phyloP scores from a whole-genome alignment of 2,888 invertebrate genomes.

The Lobophora halterata region DNA sequence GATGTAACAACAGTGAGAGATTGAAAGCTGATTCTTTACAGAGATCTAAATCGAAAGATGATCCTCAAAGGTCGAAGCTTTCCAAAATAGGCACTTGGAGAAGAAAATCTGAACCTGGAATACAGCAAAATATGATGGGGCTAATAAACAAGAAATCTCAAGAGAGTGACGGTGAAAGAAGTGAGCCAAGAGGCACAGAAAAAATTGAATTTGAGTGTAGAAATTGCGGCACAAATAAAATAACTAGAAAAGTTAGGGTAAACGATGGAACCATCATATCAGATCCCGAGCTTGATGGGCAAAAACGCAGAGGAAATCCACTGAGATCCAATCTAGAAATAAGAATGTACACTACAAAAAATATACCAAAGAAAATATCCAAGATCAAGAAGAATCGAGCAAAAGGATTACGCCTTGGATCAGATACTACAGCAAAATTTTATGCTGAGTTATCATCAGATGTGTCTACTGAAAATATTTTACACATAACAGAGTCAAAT shows the following conservation, averaged over 20 bases:
- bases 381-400: constrained; percentile 85
- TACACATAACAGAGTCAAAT: constrained; percentile 84
- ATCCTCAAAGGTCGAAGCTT: constrained; percentile 71
- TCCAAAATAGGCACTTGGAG: constrained; percentile 84
- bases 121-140: constrained; percentile 64
- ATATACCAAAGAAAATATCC: constrained; percentile 86
- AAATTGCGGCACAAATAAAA: constrained; percentile 72
- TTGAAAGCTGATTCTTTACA: constrained; percentile 62
- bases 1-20: constrained; percentile 61
- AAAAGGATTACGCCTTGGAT: constrained; percentile 69
- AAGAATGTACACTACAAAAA: constrained; percentile 84
- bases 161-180: constrained; percentile 62
- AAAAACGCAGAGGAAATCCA: constrained; percentile 42
- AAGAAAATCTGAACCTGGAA: constrained; percentile 87
- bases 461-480: constrained; percentile 81
- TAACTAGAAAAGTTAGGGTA: constrained; percentile 52
- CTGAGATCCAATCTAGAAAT: constrained; percentile 72
- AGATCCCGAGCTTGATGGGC: constrained; percentile 60
- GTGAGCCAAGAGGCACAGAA: constrained; percentile 58
- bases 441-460: constrained; percentile 84
- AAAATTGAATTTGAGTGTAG: constrained; percentile 74
- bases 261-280: constrained; percentile 56
- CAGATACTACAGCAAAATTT: constrained; percentile 82
- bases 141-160: constrained; percentile 57
- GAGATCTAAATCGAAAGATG: constrained; percentile 73